A percentile compares a stretch with the other conserved stretches of the same genome.
phyloP scores from a whole-genome alignment of 37 sponge, comb jelly and placozoan species.

The Corticium candelabrum region DNA sequence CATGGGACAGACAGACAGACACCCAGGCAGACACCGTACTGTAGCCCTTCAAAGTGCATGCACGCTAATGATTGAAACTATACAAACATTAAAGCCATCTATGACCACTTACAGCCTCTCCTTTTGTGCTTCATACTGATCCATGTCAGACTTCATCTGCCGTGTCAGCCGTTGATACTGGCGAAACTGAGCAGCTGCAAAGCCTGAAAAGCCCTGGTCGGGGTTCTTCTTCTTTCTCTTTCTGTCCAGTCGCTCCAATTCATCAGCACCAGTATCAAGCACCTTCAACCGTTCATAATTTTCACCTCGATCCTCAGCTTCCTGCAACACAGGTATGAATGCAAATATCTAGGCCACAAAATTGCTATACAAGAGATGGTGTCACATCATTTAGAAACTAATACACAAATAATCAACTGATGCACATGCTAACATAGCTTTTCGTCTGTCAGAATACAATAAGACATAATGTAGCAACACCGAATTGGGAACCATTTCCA shows the following conservation, averaged over 20 bases:
- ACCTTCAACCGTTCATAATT: conserved; percentile 77
- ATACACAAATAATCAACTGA: too few species aligned
- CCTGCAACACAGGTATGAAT: conserved; percentile 5
- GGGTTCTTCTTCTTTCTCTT: conserved; percentile 85
- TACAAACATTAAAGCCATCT: not conserved
- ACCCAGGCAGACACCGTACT: not conserved
- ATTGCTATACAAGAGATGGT: not conserved
- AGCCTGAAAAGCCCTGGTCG: conserved; percentile 88
- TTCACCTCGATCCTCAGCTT: conserved; percentile 75
- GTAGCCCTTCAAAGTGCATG: not conserved
- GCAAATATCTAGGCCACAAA: not conserved
- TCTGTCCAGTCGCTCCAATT: conserved; percentile 69
- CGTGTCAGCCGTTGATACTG: conserved; percentile 88
- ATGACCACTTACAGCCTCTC: conserved; percentile 39
- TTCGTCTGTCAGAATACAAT: too few species aligned
- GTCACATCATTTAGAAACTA: not conserved
- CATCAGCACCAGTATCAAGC: conserved; percentile 64
- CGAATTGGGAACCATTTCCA: too few species aligned
- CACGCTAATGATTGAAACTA: conserved; percentile 6
- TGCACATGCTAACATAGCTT: too few species aligned
- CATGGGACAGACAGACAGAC: not conserved
- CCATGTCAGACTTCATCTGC: conserved; percentile 69
- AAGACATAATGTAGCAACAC: too few species aligned
- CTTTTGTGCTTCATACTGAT: conserved; percentile 65
- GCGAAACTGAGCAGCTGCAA: conserved; percentile 54